These are phyloP conservation scores for Chrysolophus pictus DNA, from an alignment of 2,797 vertebrate genomes.

Conservation along the genomic window DNA sequence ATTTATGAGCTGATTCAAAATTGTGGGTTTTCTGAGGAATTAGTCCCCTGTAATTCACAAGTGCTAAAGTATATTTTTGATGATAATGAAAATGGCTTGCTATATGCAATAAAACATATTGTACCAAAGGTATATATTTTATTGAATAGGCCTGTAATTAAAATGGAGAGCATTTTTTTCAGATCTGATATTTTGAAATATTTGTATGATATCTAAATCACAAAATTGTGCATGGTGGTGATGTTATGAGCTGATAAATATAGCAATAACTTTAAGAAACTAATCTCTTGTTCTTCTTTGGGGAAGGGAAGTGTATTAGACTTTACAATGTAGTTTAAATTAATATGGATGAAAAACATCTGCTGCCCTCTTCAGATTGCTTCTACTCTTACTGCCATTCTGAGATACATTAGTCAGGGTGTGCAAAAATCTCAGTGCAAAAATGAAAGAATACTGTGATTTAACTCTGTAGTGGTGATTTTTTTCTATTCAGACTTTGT, in stretches of 20 bases:
- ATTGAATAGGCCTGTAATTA: conserved; percentile 50
- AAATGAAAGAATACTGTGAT: neutral
- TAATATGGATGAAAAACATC: neutral
- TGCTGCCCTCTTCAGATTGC: neutral
- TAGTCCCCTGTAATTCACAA: conserved; percentile 57
- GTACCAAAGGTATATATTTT: conserved; percentile 74
- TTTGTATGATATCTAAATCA: conserved; percentile 60
- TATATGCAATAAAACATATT: conserved; percentile 67
- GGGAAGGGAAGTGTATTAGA: neutral
- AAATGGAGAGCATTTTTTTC: conserved; percentile 63
- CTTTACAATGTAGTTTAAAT: neutral
- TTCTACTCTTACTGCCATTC: neutral
- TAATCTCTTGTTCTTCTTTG: conserved; percentile 41
- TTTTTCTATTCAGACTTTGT: neutral
- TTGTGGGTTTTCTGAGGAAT: conserved; percentile 38
- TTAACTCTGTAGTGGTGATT: neutral
- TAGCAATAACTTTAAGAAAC: conserved; percentile 74
- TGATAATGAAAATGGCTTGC: conserved; percentile 61
- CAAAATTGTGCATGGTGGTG: conserved; percentile 53
- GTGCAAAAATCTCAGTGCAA: neutral
- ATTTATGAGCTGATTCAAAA: neutral
- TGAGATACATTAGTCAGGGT: neutral
- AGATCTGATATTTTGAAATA: conserved; percentile 68
- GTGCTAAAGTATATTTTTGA: conserved; percentile 72
- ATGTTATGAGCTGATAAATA: conserved; percentile 67